Percentiles rank a stretch among this genome's conserved stretches.
Conservation (phyloP, 2,797 vertebrate species). For the Linurgus olivaceus region DNA sequence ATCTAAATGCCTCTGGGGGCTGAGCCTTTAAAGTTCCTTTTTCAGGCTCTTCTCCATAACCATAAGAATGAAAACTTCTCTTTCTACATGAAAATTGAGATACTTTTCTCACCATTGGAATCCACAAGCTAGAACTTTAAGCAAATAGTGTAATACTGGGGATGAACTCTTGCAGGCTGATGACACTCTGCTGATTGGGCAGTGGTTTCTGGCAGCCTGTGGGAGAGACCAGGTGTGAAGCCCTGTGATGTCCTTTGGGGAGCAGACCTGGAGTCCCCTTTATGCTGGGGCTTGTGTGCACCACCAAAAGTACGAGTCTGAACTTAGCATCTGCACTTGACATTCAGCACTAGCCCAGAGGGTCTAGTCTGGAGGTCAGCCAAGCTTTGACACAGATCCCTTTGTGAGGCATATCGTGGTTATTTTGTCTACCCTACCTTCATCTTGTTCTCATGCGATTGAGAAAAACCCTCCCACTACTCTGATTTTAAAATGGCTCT, state of each 20-base stretch:
- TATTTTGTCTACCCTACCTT: background rate
- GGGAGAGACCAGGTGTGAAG: background rate
- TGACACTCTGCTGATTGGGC: background rate
- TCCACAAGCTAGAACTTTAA: background rate
- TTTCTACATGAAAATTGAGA: background rate
- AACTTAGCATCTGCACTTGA: background rate
- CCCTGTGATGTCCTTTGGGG: background rate
- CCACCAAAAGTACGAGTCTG: background rate
- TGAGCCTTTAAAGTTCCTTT: constrained; percentile 27
- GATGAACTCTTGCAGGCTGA: background rate
- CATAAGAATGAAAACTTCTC: background rate
- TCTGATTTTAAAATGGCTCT: background rate
- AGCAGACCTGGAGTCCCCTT: background rate
- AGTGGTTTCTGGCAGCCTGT: background rate
- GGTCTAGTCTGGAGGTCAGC: background rate
- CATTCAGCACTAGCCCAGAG: background rate
- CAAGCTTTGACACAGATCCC: background rate
- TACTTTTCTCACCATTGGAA: background rate
- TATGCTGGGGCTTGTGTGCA: background rate
- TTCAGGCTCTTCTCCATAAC: constrained; percentile 31
- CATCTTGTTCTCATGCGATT: background rate
- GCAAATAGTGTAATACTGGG: background rate
- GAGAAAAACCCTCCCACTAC: background rate
- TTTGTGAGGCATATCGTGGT: background rate
- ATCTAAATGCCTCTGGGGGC: background rate